A percentile compares a stretch with the other conserved stretches of the same genome.
These are phyloP conservation scores for Dunckerocampus dactyliophorus DNA, from an alignment of 2,113 vertebrate species.

Conservation along the genomic window DNA sequence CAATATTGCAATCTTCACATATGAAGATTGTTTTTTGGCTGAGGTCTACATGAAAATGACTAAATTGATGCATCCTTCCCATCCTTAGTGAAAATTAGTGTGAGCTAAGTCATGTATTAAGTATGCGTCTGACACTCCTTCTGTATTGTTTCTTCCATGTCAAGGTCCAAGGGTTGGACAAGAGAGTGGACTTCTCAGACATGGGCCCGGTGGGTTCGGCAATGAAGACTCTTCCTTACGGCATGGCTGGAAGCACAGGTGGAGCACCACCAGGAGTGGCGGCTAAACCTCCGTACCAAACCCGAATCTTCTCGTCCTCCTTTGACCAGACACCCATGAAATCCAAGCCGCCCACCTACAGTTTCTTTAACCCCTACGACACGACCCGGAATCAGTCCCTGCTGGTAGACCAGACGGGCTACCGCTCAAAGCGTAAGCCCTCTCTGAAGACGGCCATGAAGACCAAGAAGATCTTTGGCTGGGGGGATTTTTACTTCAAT, in stretches of 20 bases:
- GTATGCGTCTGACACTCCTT: background rate
- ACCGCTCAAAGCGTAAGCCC: conserved; percentile 84
- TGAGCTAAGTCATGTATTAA: background rate
- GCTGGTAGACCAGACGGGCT: conserved; percentile 68
- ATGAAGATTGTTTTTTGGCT: no score
- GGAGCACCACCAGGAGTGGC: conserved; percentile 49
- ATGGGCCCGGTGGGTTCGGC: conserved; percentile 69
- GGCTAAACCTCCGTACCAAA: conserved; percentile 75
- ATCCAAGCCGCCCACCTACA: conserved; percentile 71
- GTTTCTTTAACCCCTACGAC: conserved; percentile 74
- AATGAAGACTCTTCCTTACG: conserved; percentile 77
- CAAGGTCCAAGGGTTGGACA: conserved; percentile 80
- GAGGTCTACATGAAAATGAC: no score
- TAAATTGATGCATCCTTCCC: no score
- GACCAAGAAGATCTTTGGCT: conserved; percentile 94
- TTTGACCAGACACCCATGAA: conserved; percentile 73
- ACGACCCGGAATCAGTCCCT: conserved; percentile 76
- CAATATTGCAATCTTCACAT: no score
- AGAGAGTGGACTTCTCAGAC: conserved; percentile 83
- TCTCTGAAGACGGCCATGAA: conserved; percentile 81
- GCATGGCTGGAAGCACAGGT: conserved; percentile 56
- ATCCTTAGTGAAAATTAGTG: background rate
- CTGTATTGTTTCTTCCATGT: conserved; percentile 26
- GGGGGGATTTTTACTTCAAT: conserved; percentile 97
- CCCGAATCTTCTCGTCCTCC: conserved; percentile 69